These are phyloP conservation scores for Genyomyrus donnyi DNA, from an alignment of 2,113 vertebrate species.

Conservation along the genomic window DNA sequence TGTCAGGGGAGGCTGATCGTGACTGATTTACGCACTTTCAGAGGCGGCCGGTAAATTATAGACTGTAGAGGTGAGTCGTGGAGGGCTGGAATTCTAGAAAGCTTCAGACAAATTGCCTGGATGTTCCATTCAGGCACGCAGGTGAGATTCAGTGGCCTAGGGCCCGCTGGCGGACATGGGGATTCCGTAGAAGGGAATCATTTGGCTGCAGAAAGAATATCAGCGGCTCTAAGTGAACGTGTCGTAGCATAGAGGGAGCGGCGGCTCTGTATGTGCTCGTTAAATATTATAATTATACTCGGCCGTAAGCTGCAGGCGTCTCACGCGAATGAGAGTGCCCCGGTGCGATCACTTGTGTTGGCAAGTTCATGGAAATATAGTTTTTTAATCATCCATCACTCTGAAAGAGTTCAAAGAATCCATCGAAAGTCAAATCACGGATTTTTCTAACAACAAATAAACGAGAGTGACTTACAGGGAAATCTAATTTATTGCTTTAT, in stretches of 20 bases:
- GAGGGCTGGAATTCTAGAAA: neutral
- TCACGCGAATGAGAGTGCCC: neutral
- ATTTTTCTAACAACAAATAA: neutral
- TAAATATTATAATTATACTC: neutral
- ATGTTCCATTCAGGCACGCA: neutral
- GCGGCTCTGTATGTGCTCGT: neutral
- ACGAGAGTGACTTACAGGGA: neutral
- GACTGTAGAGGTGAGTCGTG: neutral
- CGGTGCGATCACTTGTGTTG: no score
- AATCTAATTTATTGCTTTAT: neutral
- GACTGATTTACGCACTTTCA: slow-evolving; percentile 22
- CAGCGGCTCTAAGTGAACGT: neutral
- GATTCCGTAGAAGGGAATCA: neutral
- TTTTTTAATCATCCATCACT: neutral
- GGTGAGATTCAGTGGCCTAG: neutral
- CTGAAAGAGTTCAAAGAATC: neutral
- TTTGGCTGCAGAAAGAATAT: neutral
- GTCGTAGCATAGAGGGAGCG: neutral
- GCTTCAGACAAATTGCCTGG: neutral
- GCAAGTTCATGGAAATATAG: neutral
- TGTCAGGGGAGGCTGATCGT: slow-evolving; percentile 5
- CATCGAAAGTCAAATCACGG: neutral
- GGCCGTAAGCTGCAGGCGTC: neutral
- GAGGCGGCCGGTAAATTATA: slow-evolving; percentile 10
- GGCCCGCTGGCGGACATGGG: neutral